Conservation (phyloP, 2,113 vertebrate genomes). For the Pogona vitticeps region DNA sequence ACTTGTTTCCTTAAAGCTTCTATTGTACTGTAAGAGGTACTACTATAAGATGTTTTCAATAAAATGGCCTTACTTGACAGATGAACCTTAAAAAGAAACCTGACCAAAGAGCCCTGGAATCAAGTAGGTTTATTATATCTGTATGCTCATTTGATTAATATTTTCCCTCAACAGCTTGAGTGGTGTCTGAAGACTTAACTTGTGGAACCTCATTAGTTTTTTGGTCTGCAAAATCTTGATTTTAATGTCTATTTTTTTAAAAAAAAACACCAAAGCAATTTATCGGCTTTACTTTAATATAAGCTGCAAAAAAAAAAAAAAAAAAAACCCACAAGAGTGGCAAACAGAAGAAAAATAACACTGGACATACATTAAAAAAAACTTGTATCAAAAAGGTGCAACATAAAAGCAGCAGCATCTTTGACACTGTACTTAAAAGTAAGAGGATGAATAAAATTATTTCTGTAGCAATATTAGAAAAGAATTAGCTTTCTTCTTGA, state of each 20-base stretch:
- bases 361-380: constrained; percentile 60
- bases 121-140: constrained; percentile 62
- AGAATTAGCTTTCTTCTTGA: constrained; percentile 82
- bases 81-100: constrained; percentile 71
- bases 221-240: constrained; percentile 70
- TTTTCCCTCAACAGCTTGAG: constrained; percentile 1
- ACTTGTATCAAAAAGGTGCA: constrained; percentile 70
- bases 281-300: constrained; percentile 69
- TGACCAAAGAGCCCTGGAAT: constrained; percentile 66
- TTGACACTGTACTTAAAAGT: constrained; percentile 78
- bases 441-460: constrained; percentile 72
- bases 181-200: constrained; percentile 60
- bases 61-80: constrained; percentile 65
- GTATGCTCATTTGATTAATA: constrained; percentile 63
- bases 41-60: constrained; percentile 67
- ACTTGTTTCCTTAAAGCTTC: constrained; percentile 72
- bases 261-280: constrained; percentile 63
- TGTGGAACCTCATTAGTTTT: constrained; percentile 63
- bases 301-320: constrained; percentile 57
- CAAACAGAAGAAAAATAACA: constrained; percentile 32
- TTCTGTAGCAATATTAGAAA: constrained; percentile 79
- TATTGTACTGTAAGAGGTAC: constrained; percentile 76
- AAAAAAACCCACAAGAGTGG: too few species aligned
- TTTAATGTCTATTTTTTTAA: constrained; percentile 33
- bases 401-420: constrained; percentile 77